Conservation (phyloP, 2,888 invertebrate genomes). For the Steromphala cineraria region DNA sequence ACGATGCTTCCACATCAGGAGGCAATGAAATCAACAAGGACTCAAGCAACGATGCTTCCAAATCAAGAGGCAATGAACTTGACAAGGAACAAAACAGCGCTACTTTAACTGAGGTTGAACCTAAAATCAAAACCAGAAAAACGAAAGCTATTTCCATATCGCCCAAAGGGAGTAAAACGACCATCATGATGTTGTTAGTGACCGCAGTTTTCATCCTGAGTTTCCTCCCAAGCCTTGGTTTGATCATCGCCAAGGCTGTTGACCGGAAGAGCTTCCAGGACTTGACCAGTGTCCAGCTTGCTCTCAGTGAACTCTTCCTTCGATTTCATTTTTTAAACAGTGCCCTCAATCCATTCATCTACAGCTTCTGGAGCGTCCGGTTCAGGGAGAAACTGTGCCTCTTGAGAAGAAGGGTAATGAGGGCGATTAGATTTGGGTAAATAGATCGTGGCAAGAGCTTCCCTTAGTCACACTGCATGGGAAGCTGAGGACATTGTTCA, state of each 20-base stretch:
- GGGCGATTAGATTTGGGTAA: no score
- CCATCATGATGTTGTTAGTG: background rate
- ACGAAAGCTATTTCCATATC: no score
- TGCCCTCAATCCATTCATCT: constrained; percentile 33
- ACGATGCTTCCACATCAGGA: no score
- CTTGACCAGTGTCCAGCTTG: background rate
- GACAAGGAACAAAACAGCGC: no score
- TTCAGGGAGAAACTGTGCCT: constrained; percentile 43
- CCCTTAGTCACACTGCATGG: no score
- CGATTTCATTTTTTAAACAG: constrained; percentile 16
- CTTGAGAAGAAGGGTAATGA: background rate
- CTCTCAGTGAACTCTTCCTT: constrained; percentile 15
- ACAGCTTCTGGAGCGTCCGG: constrained; percentile 32
- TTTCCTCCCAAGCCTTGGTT: background rate
- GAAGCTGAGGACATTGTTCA: no score
- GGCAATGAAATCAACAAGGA: no score
- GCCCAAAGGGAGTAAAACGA: background rate
- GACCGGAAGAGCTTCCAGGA: background rate
- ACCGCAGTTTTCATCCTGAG: background rate
- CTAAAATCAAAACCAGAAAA: no score
- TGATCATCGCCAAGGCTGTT: background rate
- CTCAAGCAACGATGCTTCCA: no score
- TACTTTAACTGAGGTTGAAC: no score
- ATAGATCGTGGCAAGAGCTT: no score
- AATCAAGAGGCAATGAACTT: no score